A percentile compares a stretch with the other conserved stretches of the same genome.
phyloP scores from a whole-genome alignment of 2,888 invertebrate species.

The Parthenolecanium corni region DNA sequence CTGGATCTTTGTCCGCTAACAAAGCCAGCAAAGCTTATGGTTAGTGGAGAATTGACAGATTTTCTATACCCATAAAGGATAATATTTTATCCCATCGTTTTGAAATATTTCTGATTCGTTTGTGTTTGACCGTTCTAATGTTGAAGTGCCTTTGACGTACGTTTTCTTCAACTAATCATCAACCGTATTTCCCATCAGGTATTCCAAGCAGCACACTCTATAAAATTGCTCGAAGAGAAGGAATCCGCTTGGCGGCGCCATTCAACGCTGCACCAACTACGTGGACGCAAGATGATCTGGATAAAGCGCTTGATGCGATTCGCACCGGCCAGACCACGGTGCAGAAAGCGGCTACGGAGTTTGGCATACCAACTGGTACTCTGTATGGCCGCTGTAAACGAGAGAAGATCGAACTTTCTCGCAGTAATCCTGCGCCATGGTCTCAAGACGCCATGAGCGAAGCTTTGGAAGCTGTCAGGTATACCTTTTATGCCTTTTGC shows the following conservation, averaged over 20 bases:
- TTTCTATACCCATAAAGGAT: too few relatives aligned
- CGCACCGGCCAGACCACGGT: conserved; percentile 66
- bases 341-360: conserved; percentile 74
- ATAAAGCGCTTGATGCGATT: conserved; percentile 69
- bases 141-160: too few relatives aligned
- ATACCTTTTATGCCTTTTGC: too few relatives aligned
- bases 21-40: conserved; percentile 84
- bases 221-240: conserved; percentile 81
- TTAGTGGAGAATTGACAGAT: too few relatives aligned
- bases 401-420: conserved; percentile 77
- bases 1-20: conserved; percentile 77
- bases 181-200: conserved; percentile 41
- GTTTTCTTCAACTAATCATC: too few relatives aligned
- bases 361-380: conserved; percentile 79
- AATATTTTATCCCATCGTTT: too few relatives aligned
- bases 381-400: conserved; percentile 78
- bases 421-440: conserved; percentile 86
- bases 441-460: conserved; percentile 85
- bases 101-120: too few relatives aligned
- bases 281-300: conserved; percentile 74
- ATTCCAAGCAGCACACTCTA: conserved; percentile 84
- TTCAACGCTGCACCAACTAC: conserved; percentile 83
- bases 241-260: conserved; percentile 75
- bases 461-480: conserved; percentile 79
- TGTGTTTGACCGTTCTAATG: too few relatives aligned